Evolutionary conservation across 2,797 vertebrate species (phyloP), one percentile per base, ranked within the genome.

Genomic region (Ceryle rudis): DNA sequence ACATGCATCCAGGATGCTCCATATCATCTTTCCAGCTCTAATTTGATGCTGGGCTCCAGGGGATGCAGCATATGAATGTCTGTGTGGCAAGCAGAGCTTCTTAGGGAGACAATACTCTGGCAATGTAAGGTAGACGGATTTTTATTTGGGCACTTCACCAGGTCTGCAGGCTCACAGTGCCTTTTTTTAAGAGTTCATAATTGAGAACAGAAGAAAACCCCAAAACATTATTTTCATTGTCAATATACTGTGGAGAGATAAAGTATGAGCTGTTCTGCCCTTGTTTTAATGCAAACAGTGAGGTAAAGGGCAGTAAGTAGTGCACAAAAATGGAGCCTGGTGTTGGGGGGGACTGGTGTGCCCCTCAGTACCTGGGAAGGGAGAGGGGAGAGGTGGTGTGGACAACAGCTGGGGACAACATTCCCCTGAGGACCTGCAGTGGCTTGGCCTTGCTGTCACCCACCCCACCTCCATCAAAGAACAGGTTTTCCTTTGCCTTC

Each of bases 21-120:
- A 2, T 6, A 31, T 37, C 29, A 19, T 44, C 71, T 8, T 61
- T 37, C 44, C 14, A 75, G 46, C 42, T 64, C 65, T 58, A 42
- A 60, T 9, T 0, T 0, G 60, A 54, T 0, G 2, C 11, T 51
- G 46, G 55, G 7, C 29, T 71, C n/a, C 2, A 29, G 14, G 17
- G 41, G 16, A 37, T 49, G 67, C 67, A 92, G 47, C 4, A 1
- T 44, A 1, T 65, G 41, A 75, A 60, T 5, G 2, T 15, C 10
- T 66, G 69, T 35, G 22, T 9, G 0, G 0, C 19, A 11, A 10
- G 25, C 44, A 86, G 62, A 87, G 22, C 15, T 42, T 57, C 31
- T 57, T 44, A 73, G 22, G 39, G 31, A 61, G 20, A 66, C 7
- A 55, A 26, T 22, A 37, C 5, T 65, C 10, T 12, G 51, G 14